Evolutionary conservation across 2,888 invertebrate genomes (phyloP).

Genomic region (Euplexia lucipara): DNA sequence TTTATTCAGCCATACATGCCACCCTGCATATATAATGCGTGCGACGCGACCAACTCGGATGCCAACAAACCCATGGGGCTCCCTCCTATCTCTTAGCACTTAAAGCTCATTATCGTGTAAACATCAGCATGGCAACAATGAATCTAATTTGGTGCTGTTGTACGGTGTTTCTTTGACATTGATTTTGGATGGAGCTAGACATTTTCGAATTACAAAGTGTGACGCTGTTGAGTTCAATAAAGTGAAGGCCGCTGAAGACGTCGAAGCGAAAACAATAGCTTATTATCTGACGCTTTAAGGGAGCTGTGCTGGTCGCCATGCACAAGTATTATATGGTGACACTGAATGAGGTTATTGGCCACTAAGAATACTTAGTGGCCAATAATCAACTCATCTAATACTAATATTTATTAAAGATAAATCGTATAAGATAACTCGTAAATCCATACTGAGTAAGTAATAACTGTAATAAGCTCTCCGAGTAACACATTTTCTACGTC

Average conservation of each 20-base stretch:
- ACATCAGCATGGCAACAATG: conserved; percentile 69
- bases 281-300: conserved; percentile 68
- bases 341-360: conserved; percentile 38
- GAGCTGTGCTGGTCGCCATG: conserved; percentile 57
- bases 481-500: conserved; percentile 29
- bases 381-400: conserved; percentile 1
- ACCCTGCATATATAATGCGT: conserved; percentile 87
- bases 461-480: conserved; percentile 22
- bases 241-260: conserved; percentile 72
- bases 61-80: conserved; percentile 52
- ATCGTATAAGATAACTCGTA: conserved; percentile 16
- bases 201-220: conserved; percentile 77
- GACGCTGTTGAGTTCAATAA: conserved; percentile 67
- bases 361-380: too few species aligned
- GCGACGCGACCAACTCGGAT: conserved; percentile 69
- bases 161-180: conserved; percentile 87
- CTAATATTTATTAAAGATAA: conserved; percentile 11
- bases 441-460: conserved; percentile 20
- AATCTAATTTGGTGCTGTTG: conserved; percentile 77
- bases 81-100: conserved; percentile 56
- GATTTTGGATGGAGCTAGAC: conserved; percentile 81
- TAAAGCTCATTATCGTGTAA: conserved; percentile 71
- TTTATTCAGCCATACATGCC: conserved; percentile 87
- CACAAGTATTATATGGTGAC: conserved; percentile 56
- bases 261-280: conserved; percentile 71